Evolutionary conservation across 2,113 vertebrate species (phyloP).

Genomic region (Motacilla tschutschensis): DNA sequence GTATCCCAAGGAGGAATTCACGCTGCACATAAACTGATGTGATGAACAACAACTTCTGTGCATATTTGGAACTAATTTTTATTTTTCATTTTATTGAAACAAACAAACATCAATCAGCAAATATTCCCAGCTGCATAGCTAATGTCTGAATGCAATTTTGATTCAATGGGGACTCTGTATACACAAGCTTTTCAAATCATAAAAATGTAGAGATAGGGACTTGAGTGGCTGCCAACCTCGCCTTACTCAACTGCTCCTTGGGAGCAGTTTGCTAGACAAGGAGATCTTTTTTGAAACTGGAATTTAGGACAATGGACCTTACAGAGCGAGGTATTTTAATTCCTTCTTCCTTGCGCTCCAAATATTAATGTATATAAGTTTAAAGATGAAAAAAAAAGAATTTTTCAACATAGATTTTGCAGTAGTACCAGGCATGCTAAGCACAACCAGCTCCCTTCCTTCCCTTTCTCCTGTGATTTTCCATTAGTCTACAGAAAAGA

Average conservation of each 20-base stretch:
- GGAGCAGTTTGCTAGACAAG: slow-evolving; percentile 33
- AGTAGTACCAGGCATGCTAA: neutral
- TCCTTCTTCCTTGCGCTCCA: neutral
- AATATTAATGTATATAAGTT: neutral
- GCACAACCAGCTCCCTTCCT: neutral
- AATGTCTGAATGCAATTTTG: slow-evolving; percentile 15
- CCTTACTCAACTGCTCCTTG: slow-evolving; percentile 29
- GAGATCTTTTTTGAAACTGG: neutral
- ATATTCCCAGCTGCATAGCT: slow-evolving; percentile 36
- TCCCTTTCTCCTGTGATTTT: neutral
- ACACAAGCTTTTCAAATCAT: slow-evolving; percentile 29
- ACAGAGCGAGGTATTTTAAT: neutral
- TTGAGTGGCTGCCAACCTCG: slow-evolving; percentile 35
- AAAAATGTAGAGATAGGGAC: slow-evolving; percentile 45
- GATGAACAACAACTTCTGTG: slow-evolving; percentile 42
- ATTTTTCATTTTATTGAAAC: slow-evolving; percentile 39
- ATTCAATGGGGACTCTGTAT: slow-evolving; percentile 41
- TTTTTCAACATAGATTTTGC: neutral
- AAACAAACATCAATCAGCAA: slow-evolving; percentile 41
- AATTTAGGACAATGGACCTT: slow-evolving; percentile 3
- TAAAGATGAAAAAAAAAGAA: neutral
- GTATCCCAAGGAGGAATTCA: neutral
- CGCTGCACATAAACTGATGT: neutral
- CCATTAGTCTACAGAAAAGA: neutral
- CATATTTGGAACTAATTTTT: slow-evolving; percentile 39